A percentile compares a stretch with the other conserved stretches of the same genome.
Evolutionary conservation across 2,113 vertebrate species (phyloP).

Genomic region (Ptilorrhoa leucosticta): DNA sequence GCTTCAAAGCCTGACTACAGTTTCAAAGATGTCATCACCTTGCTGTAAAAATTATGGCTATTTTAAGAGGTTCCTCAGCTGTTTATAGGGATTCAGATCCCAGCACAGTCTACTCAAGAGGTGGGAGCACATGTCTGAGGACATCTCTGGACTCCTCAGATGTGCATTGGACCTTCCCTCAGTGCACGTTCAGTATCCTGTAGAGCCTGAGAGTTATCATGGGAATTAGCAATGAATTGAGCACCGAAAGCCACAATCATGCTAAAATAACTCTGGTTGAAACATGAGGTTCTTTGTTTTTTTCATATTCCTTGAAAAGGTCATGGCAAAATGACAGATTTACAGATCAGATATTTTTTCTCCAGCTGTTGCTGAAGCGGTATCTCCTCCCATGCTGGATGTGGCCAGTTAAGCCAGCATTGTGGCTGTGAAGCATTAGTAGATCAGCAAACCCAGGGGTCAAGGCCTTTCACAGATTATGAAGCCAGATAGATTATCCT

Average conservation of each 20-base stretch:
- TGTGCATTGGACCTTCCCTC: fast-evolving
- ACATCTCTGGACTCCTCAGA: background rate
- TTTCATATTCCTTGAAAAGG: background rate
- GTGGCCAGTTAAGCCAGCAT: background rate
- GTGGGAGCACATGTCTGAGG: background rate
- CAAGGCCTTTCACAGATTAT: background rate
- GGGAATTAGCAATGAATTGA: background rate
- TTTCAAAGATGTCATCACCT: slow-evolving; percentile 58
- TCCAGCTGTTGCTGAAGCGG: background rate
- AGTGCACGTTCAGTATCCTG: background rate
- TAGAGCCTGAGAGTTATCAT: background rate
- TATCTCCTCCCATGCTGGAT: background rate
- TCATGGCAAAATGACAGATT: background rate
- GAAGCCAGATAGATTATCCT: background rate
- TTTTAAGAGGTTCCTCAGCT: slow-evolving; percentile 22
- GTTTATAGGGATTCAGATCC: slow-evolving; percentile 5
- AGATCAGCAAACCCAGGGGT: background rate
- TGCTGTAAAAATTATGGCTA: slow-evolving; percentile 8
- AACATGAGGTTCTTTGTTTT: background rate
- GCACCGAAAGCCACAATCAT: background rate
- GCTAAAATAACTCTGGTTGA: background rate
- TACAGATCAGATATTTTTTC: background rate
- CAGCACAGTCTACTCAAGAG: background rate
- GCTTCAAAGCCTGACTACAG: slow-evolving; percentile 36
- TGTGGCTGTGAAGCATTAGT: background rate